Conservation (phyloP, 1,140 invertebrate genomes). For the Drosophila novamexicana region DNA sequence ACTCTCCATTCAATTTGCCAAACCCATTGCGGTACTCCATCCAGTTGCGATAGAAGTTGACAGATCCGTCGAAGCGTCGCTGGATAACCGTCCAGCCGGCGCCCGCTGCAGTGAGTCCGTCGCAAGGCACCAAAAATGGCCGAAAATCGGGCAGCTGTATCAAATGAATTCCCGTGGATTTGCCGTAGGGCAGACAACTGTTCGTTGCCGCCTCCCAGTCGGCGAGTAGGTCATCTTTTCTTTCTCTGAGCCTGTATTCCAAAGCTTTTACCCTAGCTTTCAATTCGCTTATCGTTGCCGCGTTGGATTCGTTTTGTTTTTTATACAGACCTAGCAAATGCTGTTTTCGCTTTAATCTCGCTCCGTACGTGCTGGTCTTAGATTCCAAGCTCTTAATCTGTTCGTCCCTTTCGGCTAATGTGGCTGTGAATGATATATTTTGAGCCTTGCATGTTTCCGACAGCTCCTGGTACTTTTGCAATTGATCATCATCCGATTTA, state of each 20-base stretch:
- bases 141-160: constrained; percentile 58
- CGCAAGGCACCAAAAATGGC: constrained; percentile 62
- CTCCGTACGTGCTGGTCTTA: constrained; percentile 53
- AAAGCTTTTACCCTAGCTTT: constrained; percentile 32
- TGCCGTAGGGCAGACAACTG: constrained; percentile 52
- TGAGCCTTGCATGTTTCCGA: constrained; percentile 39
- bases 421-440: constrained; percentile 16
- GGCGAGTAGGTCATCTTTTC: constrained; percentile 65
- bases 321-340: constrained; percentile 39
- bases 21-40: constrained; percentile 88
- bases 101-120: constrained; percentile 50
- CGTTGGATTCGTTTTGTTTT: constrained; percentile 47
- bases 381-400: constrained; percentile 49
- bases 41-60: constrained; percentile 88
- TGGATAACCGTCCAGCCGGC: constrained; percentile 88
- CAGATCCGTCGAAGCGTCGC: constrained; percentile 87
- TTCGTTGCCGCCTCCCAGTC: constrained; percentile 67
- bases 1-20: constrained; percentile 87
- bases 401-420: constrained; percentile 33
- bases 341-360: constrained; percentile 58
- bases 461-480: constrained; percentile 45
- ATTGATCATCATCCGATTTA: constrained; percentile 40
- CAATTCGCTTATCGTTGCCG: constrained; percentile 41
- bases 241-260: constrained; percentile 46
- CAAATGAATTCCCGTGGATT: constrained; percentile 50